phyloP scores from a whole-genome alignment of 2,888 invertebrate species.

The Anodontia alba region DNA sequence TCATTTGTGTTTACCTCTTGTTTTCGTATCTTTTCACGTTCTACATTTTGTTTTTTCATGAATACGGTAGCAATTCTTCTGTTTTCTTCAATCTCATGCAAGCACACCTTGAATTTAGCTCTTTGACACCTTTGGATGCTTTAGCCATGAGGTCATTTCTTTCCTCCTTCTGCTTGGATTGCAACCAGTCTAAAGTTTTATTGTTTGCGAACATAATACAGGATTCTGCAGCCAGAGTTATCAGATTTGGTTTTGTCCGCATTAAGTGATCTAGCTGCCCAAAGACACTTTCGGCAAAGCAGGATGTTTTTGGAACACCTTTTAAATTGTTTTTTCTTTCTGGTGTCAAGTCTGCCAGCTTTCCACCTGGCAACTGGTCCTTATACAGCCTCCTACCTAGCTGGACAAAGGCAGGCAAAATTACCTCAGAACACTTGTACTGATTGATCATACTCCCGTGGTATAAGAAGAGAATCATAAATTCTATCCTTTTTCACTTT shows the following conservation, averaged over 20 bases:
- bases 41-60: constrained; percentile 14
- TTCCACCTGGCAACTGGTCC: constrained; percentile 33
- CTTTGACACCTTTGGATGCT: neutral
- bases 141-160: neutral
- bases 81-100: constrained; percentile 13
- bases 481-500: neutral
- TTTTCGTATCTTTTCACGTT: constrained; percentile 10
- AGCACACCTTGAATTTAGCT: constrained; percentile 1
- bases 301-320: constrained; percentile 44
- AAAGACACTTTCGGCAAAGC: constrained; percentile 55
- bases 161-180: constrained; percentile 11
- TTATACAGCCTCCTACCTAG: constrained; percentile 17
- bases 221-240: constrained; percentile 37
- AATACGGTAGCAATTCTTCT: constrained; percentile 1
- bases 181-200: constrained; percentile 27
- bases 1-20: constrained; percentile 24
- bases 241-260: constrained; percentile 36
- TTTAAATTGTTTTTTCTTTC: constrained; percentile 21
- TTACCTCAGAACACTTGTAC: constrained; percentile 22
- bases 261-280: constrained; percentile 42
- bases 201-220: constrained; percentile 43
- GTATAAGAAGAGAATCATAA: neutral
- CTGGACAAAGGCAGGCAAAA: constrained; percentile 25
- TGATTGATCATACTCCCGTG: too few relatives aligned
- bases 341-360: neutral